Conservation (phyloP, 2,797 vertebrate species). For the Sebastolobus alascanus region DNA sequence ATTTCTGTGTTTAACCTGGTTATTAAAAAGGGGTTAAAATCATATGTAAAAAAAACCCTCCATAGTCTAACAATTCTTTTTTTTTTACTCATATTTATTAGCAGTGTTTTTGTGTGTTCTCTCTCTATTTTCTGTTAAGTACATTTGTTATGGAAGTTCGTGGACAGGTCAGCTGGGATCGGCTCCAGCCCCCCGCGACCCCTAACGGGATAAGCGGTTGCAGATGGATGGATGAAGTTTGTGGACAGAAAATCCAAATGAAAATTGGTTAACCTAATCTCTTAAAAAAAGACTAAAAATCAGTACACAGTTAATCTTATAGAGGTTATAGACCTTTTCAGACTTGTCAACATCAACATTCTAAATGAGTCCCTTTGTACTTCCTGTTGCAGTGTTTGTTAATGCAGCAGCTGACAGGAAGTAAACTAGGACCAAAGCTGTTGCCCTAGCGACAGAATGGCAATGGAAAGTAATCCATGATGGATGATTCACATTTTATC, state of each 20-base stretch:
- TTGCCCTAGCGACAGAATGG: no score
- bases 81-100: background rate
- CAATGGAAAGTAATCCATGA: background rate
- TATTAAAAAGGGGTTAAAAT: background rate
- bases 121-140: background rate
- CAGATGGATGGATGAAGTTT: background rate
- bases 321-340: no score
- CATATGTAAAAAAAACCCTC: background rate
- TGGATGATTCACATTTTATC: background rate
- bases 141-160: no score
- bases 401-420: no score
- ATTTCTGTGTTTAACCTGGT: background rate
- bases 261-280: background rate
- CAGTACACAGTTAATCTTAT: no score
- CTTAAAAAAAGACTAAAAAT: no score
- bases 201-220: no score
- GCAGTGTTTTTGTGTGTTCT: background rate
- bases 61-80: background rate
- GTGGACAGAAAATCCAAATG: background rate
- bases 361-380: no score
- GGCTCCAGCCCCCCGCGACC: no score
- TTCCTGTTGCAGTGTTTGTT: no score
- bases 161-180: background rate
- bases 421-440: no score
- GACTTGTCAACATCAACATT: no score